phyloP scores from a whole-genome alignment of 2,113 vertebrate genomes.

The Pogona vitticeps region DNA sequence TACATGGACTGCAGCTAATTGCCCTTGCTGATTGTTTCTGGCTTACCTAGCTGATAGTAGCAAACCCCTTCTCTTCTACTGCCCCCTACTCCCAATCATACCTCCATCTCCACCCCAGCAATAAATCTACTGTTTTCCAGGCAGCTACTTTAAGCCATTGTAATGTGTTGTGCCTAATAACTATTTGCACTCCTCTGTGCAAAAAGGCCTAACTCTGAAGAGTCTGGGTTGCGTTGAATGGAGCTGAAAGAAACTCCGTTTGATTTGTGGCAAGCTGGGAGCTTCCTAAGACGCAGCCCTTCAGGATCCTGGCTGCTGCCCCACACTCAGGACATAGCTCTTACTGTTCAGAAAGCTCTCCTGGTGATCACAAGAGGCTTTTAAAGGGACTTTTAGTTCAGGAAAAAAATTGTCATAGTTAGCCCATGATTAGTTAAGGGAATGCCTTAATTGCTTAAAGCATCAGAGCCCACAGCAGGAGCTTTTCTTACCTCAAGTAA shows the following conservation, averaged over 20 bases:
- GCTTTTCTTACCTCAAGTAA: no score
- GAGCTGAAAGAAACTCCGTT: background rate
- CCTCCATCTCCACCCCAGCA: background rate
- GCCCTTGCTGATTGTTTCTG: conserved; percentile 13
- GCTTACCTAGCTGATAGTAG: no score
- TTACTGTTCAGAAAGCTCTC: background rate
- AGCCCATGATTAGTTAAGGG: no score
- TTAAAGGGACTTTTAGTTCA: background rate
- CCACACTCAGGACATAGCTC: background rate
- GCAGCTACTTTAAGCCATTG: background rate
- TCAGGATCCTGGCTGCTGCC: no score
- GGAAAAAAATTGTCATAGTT: no score
- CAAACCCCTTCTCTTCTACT: background rate
- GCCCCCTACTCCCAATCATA: background rate
- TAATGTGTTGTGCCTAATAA: background rate
- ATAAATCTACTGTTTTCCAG: background rate
- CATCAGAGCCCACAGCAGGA: no score
- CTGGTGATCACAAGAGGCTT: background rate
- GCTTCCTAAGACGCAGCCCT: background rate
- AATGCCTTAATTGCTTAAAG: no score
- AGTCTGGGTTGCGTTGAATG: background rate
- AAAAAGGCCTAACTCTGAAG: background rate
- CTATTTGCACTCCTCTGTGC: background rate
- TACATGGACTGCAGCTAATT: background rate
- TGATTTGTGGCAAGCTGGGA: background rate